A percentile compares a stretch with the other conserved stretches of the same genome.
These are phyloP conservation scores for Schizothorax lantsangensis DNA, from an alignment of 2,797 vertebrate genomes.

Conservation along the genomic window DNA sequence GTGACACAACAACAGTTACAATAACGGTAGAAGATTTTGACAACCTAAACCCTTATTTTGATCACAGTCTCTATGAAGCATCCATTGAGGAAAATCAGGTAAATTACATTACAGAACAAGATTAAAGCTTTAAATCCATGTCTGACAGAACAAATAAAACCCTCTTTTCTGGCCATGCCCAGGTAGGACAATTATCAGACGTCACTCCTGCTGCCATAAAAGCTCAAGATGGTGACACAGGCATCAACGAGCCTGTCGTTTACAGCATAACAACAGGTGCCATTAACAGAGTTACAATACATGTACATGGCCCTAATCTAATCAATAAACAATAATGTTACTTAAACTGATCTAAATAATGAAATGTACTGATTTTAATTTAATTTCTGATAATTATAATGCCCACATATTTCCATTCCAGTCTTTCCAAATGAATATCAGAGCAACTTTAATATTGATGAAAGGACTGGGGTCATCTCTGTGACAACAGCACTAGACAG, in stretches of 20 bases:
- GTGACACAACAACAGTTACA: conserved; percentile 63
- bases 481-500: conserved; percentile 72
- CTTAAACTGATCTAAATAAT: too few species aligned
- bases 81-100: conserved; percentile 76
- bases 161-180: background rate
- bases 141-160: background rate
- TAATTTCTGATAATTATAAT: too few species aligned
- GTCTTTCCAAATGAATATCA: conserved; percentile 71
- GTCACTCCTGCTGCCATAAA: conserved; percentile 75
- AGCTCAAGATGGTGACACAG: conserved; percentile 82
- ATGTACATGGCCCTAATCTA: background rate
- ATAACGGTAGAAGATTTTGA: conserved; percentile 78
- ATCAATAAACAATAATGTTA: too few species aligned
- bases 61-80: conserved; percentile 71
- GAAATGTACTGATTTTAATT: too few species aligned
- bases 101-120: conserved; percentile 20
- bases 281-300: background rate
- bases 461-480: conserved; percentile 71
- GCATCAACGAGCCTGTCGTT: conserved; percentile 75
- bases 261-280: conserved; percentile 80
- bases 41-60: conserved; percentile 81
- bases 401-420: conserved; percentile 53
- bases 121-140: background rate
- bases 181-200: conserved; percentile 68
- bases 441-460: conserved; percentile 63